Evolutionary conservation across 2,888 invertebrate genomes (phyloP), one percentile per base, ranked within the genome.

Genomic region (Villa cingulata): DNA sequence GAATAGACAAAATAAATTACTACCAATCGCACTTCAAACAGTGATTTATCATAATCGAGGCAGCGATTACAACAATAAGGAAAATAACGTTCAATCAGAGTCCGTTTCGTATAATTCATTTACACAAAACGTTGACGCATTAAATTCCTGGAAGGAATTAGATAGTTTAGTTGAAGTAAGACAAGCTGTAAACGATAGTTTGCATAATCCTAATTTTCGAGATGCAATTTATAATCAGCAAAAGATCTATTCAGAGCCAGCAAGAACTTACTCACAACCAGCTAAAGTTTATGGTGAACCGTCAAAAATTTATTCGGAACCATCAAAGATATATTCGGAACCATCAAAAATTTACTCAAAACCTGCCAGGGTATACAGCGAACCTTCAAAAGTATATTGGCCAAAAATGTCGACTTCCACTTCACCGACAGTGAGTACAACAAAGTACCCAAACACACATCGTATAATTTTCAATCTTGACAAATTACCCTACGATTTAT

Each of bases 241-340:
- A 23, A 6, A 65, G 72, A 43, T 74, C 73, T 54, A 68, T 71
- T 18, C 69, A 73, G 66, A 70, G 39, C 72, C 74, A 0, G 67
- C 72, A 1, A 73, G 72, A 52, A 61, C 73, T 17, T 76, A 75
- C 57, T 73, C 76, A 16, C 76, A 77, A 58, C 72, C 74, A 0
- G 66, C 72, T 3, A 72, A 72, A 54, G 60, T 72, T 1, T 76
- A 76, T 56, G 72, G 75, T 17, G 75, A 77, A 57, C 80, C 80
- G 0, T 74, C 76, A 3, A 76, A 75, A 55, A 70, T 75, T 48
- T 77, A 77, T 54, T 72, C 74, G 17, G 73, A 76, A 58, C 79
- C 80, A 1, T 74, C 80, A 2, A 73, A 73, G 55, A 63, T 72
- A 1, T 75, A 75, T 54, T 64, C 71, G 2, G 72, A 74, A 58